phyloP scores from a whole-genome alignment of 2,113 vertebrate genomes.

The Ardeotis arabs region DNA sequence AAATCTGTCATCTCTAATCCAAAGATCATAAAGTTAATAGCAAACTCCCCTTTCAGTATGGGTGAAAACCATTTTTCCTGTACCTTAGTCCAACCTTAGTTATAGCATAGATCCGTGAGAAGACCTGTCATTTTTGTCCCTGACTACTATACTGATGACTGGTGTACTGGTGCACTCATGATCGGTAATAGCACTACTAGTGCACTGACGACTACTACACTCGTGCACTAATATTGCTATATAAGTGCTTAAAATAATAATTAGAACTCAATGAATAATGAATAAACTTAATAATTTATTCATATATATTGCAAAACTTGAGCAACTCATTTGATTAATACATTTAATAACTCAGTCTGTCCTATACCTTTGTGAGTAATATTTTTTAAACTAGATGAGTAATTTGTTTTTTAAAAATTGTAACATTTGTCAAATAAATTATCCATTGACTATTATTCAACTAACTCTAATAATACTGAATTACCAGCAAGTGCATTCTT shows the following conservation, averaged over 20 bases:
- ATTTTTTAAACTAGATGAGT: constrained; percentile 1
- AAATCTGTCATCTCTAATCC: not conserved
- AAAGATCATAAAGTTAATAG: not conserved
- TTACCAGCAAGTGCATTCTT: not conserved
- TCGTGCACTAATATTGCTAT: not conserved
- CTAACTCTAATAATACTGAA: not conserved
- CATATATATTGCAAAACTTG: constrained; percentile 29
- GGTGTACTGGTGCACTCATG: too few relatives aligned
- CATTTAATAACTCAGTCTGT: constrained; percentile 56
- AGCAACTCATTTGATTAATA: constrained; percentile 47
- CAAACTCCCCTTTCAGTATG: not conserved
- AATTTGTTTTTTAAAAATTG: not conserved
- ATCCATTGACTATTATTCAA: constrained; percentile 18
- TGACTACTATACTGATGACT: not conserved
- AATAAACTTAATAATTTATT: constrained; percentile 43
- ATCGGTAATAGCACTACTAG: too few relatives aligned
- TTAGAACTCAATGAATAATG: constrained; percentile 46
- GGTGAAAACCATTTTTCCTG: not conserved
- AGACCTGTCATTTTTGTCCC: not conserved
- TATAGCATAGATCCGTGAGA: not conserved
- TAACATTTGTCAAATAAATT: constrained; percentile 26
- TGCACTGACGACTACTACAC: not conserved
- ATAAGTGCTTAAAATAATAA: constrained; percentile 50
- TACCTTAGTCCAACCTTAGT: not conserved
- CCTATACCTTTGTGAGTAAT: not conserved